These are phyloP conservation scores for Amazona vittata DNA, from an alignment of 2,113 vertebrate species.

Conservation along the genomic window DNA sequence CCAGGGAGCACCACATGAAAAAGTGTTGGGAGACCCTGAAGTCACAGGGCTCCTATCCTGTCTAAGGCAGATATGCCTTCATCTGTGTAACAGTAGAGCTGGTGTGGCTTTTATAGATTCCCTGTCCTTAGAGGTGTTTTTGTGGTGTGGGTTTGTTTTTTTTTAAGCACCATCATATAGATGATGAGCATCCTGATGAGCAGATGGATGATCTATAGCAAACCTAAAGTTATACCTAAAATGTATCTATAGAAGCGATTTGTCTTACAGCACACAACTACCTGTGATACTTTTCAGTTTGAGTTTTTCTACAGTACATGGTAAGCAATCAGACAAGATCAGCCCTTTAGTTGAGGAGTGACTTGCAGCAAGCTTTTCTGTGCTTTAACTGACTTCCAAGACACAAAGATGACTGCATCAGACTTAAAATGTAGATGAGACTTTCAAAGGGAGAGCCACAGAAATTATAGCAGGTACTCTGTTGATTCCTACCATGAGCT, in stretches of 20 bases:
- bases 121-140: neutral
- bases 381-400: conserved; percentile 3
- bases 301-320: neutral
- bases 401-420: neutral
- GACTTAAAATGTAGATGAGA: conserved; percentile 18
- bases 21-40: too few relatives aligned
- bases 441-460: neutral
- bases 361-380: neutral
- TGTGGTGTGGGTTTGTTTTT: neutral
- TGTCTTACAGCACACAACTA: neutral
- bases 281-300: neutral
- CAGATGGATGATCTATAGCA: neutral
- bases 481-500: neutral
- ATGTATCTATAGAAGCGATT: neutral
- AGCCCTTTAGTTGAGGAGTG: neutral
- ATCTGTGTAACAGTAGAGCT: rapidly evolving
- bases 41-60: neutral
- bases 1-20: neutral
- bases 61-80: neutral
- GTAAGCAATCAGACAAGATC: neutral
- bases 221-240: neutral
- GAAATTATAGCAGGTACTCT: neutral
- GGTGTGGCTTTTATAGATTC: neutral
- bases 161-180: neutral
- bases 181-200: neutral